A percentile compares a stretch with the other conserved stretches of the same genome.
Evolutionary conservation across 1,140 invertebrate genomes (phyloP).

Genomic region (Medauroidea extradentata): DNA sequence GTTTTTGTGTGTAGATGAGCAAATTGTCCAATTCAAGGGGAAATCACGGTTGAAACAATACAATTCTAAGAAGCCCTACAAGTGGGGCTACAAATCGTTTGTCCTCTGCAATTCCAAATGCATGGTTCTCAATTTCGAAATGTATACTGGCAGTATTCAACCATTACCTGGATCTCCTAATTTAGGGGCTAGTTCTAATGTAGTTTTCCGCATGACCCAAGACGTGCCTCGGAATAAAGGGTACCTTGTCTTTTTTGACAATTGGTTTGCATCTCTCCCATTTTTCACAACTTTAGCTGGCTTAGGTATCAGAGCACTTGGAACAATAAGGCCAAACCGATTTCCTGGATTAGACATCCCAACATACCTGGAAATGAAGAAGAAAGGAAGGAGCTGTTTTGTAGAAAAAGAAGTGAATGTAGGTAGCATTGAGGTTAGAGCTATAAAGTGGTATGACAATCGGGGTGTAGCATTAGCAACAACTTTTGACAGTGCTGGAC

Average conservation of each 20-base stretch:
- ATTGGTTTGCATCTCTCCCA: slow-evolving; percentile 18
- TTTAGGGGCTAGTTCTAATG: neutral
- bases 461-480: neutral
- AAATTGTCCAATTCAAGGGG: slow-evolving; percentile 44
- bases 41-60: slow-evolving; percentile 43
- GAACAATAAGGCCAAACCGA: slow-evolving; percentile 39
- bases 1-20: slow-evolving; percentile 24
- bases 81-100: slow-evolving; percentile 46
- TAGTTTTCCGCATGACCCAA: neutral
- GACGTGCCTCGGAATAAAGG: neutral
- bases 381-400: neutral
- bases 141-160: slow-evolving; percentile 34
- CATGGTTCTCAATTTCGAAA: slow-evolving; percentile 41
- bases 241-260: slow-evolving; percentile 4
- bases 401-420: neutral
- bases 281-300: slow-evolving; percentile 19
- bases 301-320: slow-evolving; percentile 33
- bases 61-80: slow-evolving; percentile 40
- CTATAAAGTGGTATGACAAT: slow-evolving; percentile 1
- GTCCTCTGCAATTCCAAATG: slow-evolving; percentile 34
- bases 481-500: neutral
- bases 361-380: neutral
- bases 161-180: neutral
- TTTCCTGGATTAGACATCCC: slow-evolving; percentile 32
- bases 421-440: slow-evolving; percentile 12